phyloP scores from a whole-genome alignment of 2,797 vertebrate species.

The Antennarius maculatus region DNA sequence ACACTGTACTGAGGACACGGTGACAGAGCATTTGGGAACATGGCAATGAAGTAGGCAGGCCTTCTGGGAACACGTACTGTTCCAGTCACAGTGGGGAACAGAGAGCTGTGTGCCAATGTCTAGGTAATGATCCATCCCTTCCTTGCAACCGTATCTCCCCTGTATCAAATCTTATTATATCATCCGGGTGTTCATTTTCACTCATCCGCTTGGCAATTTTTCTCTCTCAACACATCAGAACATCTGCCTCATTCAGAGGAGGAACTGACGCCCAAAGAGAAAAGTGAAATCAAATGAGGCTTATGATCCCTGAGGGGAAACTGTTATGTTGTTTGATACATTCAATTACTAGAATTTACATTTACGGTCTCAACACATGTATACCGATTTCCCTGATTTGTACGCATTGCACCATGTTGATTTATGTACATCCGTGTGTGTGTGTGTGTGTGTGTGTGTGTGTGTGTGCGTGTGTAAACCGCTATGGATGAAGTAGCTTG shows the following conservation, averaged over 20 bases:
- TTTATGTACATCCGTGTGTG: constrained; percentile 17
- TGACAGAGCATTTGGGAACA: constrained; percentile 57
- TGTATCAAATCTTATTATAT: constrained; percentile 19
- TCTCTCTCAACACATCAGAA: constrained; percentile 23
- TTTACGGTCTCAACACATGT: constrained; percentile 43
- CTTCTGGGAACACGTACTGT: constrained; percentile 60
- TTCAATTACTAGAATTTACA: constrained; percentile 31
- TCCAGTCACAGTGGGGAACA: constrained; percentile 59
- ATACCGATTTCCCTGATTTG: constrained; percentile 44
- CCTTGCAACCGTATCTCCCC: constrained; percentile 29
- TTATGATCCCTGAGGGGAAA: constrained; percentile 18
- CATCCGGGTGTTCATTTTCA: constrained; percentile 24
- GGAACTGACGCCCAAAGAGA: constrained; percentile 34
- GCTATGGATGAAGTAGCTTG: constrained; percentile 47
- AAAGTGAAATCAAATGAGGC: constrained; percentile 32
- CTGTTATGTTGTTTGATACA: constrained; percentile 43
- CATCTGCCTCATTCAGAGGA: constrained; percentile 17
- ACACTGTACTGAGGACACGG: constrained; percentile 40
- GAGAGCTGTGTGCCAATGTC: constrained; percentile 33
- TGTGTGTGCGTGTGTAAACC: constrained; percentile 40
- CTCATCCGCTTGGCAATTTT: not conserved
- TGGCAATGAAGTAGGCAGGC: constrained; percentile 53
- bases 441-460: constrained; percentile 1
- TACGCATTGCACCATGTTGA: constrained; percentile 27
- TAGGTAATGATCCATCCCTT: constrained; percentile 38